Base-by-base conservation (phyloP, 2,797 vertebrate genomes). In the Discoglossus pictus region DNA sequence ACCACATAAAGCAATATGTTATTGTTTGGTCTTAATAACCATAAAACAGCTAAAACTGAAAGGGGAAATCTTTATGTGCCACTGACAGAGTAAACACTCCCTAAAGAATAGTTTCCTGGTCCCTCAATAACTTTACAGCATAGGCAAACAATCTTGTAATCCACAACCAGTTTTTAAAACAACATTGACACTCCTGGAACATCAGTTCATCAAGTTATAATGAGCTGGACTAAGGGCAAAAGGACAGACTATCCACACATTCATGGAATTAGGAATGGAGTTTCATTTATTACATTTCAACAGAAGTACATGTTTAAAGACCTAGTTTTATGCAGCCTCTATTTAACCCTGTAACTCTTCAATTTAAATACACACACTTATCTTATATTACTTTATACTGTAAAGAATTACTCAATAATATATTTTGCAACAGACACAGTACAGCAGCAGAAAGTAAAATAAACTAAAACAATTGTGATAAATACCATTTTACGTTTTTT, bases 1-100 rank as follows among this genome's bases (percentile, higher is more conserved):
- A 43, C 35, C 52, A 65, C 51, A 65, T 51, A 71, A 64, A 71
- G 51, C 52, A 64, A 58, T 63, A 51, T 71, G 36, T 51, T 59
- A 65, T 71, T 71, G 68, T 71, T 71, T 59, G 43, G 36, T 63
- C 35, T 70, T 63, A 27, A 9, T 15, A 71, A 36, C 17, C 53
- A 71, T 65, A 64, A 64, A 59, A 65, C 25, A 46, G 61, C 31
- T 64, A 62, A 63, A 48, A 54, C 31, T 40, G 27, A 59, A 15
- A 9, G 27, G 61, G 61, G 53, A 52, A 65, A 64, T 59, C 46
- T 51, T 64, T 64, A 64, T 64, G 46, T 64, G 53, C 25, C 53
- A 59, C 43, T 63, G 36, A 39, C 50, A 50, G 60, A 63, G 18
- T n/a, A 48, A 10, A 42, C 24, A 12, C 54, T 63, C 60, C 52